These are phyloP conservation scores for Thunnus thynnus DNA, from an alignment of 2,113 vertebrate genomes.

Conservation along the genomic window DNA sequence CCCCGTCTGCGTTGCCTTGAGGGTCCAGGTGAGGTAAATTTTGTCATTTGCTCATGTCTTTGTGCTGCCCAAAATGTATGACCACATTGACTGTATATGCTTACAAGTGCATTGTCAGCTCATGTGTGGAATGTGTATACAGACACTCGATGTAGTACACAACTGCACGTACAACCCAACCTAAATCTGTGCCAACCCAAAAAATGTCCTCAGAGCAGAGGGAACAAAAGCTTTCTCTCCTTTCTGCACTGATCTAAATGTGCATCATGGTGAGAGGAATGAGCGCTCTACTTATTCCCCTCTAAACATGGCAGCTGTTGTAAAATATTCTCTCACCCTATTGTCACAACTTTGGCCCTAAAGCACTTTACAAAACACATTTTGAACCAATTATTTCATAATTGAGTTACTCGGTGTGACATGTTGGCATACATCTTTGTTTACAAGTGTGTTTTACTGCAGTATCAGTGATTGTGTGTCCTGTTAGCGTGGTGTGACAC, in stretches of 20 bases:
- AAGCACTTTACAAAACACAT: constrained; percentile 10
- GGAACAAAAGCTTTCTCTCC: too few species aligned
- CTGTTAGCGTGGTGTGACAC: constrained; percentile 21
- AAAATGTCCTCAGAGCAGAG: too few species aligned
- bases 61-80: too few species aligned
- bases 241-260: not conserved
- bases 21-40: too few species aligned
- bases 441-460: constrained; percentile 21
- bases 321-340: not conserved
- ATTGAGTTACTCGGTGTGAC: not conserved
- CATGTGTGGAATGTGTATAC: too few species aligned
- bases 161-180: too few species aligned
- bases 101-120: too few species aligned
- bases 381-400: constrained; percentile 16
- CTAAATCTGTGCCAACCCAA: too few species aligned
- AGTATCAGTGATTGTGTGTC: constrained; percentile 8
- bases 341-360: constrained; percentile 1
- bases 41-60: too few species aligned
- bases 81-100: too few species aligned
- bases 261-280: not conserved
- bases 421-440: constrained; percentile 24
- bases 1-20: too few species aligned
- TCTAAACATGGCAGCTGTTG: not conserved
- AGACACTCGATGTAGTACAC: too few species aligned
- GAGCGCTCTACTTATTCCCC: not conserved